Conservation (phyloP, 2,888 invertebrate genomes). For the Cryptocephalus primarius region DNA sequence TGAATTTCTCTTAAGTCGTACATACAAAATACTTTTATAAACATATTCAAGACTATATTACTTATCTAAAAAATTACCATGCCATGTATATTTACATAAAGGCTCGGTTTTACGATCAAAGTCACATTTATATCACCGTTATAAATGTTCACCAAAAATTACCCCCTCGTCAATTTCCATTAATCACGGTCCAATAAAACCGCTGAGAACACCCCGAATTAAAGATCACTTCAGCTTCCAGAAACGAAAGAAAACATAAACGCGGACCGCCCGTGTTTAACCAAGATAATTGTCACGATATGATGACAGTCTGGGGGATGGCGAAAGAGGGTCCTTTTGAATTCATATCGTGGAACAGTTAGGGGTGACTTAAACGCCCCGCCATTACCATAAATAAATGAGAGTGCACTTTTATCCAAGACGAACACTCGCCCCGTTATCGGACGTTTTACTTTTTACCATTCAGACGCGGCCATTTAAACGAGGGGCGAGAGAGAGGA, state of each 20-base stretch:
- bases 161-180: too few species aligned
- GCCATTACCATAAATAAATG: constrained; percentile 39
- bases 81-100: too few species aligned
- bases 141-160: too few species aligned
- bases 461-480: constrained; percentile 8
- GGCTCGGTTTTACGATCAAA: too few species aligned
- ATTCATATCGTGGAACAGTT: constrained; percentile 9
- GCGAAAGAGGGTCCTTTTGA: constrained; percentile 9
- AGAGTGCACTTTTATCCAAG: constrained; percentile 29
- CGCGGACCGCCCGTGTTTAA: constrained; percentile 10
- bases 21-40: too few species aligned
- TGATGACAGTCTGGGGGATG: constrained; percentile 13
- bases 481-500: background rate
- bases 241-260: background rate
- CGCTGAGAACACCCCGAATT: too few species aligned
- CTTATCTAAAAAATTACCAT: too few species aligned
- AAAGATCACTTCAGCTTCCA: background rate
- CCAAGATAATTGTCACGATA: constrained; percentile 18
- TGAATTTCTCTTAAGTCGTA: too few species aligned
- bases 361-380: constrained; percentile 20
- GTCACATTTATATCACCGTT: too few species aligned
- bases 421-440: constrained; percentile 5
- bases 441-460: constrained; percentile 8
- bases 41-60: too few species aligned
- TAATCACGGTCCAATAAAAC: too few species aligned